These are phyloP conservation scores for Sphenopsis melanotis DNA, from an alignment of 2,797 vertebrate species.

Conservation along the genomic window DNA sequence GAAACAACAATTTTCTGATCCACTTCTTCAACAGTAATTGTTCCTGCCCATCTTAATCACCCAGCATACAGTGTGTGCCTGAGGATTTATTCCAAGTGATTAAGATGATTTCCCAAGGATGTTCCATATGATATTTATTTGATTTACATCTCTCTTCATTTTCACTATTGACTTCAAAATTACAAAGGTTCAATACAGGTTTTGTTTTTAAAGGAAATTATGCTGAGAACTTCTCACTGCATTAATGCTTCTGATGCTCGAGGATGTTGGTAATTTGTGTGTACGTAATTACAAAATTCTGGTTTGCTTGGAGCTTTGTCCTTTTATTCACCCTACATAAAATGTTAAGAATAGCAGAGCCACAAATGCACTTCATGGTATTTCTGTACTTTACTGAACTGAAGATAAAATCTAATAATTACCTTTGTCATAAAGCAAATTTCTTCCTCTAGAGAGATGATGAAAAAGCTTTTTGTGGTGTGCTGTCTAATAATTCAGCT, in stretches of 20 bases:
- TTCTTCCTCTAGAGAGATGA: neutral
- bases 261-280: neutral
- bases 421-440: neutral
- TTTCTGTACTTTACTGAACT: neutral
- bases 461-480: neutral
- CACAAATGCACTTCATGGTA: neutral
- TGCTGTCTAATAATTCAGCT: neutral
- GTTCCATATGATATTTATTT: neutral
- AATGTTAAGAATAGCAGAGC: neutral
- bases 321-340: neutral
- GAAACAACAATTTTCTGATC: neutral
- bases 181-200: neutral
- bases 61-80: neutral
- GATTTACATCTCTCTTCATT: neutral
- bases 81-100: neutral
- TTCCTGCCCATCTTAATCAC: neutral
- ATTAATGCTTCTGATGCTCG: neutral
- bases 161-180: neutral
- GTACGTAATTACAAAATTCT: neutral
- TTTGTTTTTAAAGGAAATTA: neutral
- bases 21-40: neutral
- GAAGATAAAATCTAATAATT: neutral
- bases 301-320: neutral
- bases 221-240: neutral
- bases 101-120: neutral